Conservation (phyloP, 2,888 invertebrate species). For the Eupithecia vulgata region DNA sequence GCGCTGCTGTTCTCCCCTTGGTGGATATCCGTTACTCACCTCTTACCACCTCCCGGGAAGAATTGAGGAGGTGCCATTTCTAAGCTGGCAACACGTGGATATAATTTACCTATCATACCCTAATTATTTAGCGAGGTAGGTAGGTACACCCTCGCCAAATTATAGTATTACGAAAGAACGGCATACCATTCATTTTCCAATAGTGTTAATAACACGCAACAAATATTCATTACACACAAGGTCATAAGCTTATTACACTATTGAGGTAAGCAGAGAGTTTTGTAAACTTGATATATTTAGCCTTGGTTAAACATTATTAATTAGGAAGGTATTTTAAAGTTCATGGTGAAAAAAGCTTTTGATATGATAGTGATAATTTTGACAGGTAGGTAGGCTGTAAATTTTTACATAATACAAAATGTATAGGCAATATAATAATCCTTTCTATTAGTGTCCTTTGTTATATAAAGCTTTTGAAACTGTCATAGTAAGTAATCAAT, state of each 20-base stretch:
- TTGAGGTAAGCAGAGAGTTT: neutral
- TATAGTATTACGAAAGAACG: neutral
- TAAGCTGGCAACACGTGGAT: no score
- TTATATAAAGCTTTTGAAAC: neutral
- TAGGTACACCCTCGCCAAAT: neutral
- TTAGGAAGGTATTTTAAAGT: neutral
- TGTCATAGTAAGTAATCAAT: neutral
- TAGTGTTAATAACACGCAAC: constrained; percentile 1
- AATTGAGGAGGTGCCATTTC: no score
- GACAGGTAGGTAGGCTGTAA: no score
- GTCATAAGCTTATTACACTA: neutral
- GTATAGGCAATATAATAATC: neutral
- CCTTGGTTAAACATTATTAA: neutral
- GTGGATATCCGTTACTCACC: no score
- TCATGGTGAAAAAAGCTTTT: neutral
- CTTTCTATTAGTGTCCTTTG: no score
- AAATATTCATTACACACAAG: neutral
- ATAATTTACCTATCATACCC: neutral
- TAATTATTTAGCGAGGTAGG: neutral
- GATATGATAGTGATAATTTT: neutral
- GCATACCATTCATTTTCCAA: constrained; percentile 6
- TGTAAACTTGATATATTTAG: neutral
- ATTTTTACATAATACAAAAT: no score
- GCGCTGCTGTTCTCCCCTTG: no score
- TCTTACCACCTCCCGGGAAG: no score